Conservation (phyloP, 2,888 invertebrate genomes). For the Empis livida region DNA sequence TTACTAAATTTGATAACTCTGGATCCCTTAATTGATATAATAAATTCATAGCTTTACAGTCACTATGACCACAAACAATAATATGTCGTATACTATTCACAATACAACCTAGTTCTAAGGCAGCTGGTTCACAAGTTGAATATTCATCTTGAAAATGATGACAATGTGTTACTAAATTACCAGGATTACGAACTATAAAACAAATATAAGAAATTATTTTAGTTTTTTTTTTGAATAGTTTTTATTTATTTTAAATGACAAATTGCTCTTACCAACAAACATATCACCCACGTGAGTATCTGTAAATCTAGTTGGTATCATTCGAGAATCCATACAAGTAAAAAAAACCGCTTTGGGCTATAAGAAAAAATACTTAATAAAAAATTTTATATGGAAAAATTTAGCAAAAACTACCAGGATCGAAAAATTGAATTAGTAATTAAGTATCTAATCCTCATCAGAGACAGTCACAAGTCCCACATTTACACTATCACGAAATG, state of each 20-base stretch:
- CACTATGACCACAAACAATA: slow-evolving; percentile 94
- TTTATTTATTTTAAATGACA: neutral
- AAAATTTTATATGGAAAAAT: too few species aligned
- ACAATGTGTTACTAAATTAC: slow-evolving; percentile 87
- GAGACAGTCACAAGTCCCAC: too few species aligned
- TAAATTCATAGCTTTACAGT: slow-evolving; percentile 96
- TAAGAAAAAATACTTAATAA: slow-evolving; percentile 23
- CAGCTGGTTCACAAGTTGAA: slow-evolving; percentile 91
- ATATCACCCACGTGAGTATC: slow-evolving; percentile 94
- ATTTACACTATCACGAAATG: too few species aligned
- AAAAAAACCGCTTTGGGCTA: slow-evolving; percentile 96
- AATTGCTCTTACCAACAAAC: slow-evolving; percentile 67
- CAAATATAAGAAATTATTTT: slow-evolving; percentile 1
- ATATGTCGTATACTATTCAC: slow-evolving; percentile 83
- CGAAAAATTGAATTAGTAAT: too few species aligned
- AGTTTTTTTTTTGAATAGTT: slow-evolving; percentile 1
- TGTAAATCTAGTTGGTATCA: slow-evolving; percentile 91
- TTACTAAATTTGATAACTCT: slow-evolving; percentile 56
- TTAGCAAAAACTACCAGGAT: too few species aligned
- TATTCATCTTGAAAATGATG: slow-evolving; percentile 75
- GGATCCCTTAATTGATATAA: slow-evolving; percentile 69
- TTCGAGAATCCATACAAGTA: slow-evolving; percentile 96
- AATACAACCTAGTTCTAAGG: slow-evolving; percentile 86
- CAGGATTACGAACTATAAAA: slow-evolving; percentile 79
- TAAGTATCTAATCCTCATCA: too few species aligned